Conservation (phyloP, 2,888 invertebrate species). For the Byasa hedistus region DNA sequence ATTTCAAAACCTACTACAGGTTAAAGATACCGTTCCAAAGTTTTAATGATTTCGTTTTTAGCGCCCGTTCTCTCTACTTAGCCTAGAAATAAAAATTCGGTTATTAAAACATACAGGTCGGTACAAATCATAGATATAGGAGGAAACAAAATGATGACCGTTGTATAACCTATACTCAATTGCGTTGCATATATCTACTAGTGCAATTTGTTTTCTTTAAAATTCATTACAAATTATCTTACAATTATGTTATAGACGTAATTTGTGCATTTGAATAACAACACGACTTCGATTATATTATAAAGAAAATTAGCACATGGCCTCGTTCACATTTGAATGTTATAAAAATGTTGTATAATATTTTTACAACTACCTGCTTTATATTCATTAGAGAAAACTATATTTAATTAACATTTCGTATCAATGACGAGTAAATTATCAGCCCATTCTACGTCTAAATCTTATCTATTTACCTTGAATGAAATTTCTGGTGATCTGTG, state of each 20-base stretch:
- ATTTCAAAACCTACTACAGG: neutral
- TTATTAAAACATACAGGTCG: neutral
- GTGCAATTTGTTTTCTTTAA: no score
- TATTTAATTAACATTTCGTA: neutral
- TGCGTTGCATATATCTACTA: neutral
- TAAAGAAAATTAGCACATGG: neutral
- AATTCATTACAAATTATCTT: no score
- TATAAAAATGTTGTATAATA: neutral
- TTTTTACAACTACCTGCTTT: neutral
- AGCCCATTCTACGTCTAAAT: neutral
- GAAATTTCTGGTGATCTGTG: constrained; percentile 66
- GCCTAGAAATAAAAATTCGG: neutral
- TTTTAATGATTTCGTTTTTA: neutral
- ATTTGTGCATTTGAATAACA: neutral
- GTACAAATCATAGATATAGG: neutral
- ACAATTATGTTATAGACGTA: no score
- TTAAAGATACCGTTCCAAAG: neutral
- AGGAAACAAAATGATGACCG: no score
- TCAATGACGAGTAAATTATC: neutral
- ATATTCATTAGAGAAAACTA: neutral
- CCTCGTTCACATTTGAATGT: neutral
- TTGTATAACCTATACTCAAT: no score
- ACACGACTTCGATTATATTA: neutral
- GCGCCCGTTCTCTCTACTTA: neutral
- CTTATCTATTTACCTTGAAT: constrained; percentile 76